A percentile compares a stretch with the other conserved stretches of the same genome.
Conservation (phyloP, 2,113 vertebrate species). For the Sminthopsis crassicaudata region DNA sequence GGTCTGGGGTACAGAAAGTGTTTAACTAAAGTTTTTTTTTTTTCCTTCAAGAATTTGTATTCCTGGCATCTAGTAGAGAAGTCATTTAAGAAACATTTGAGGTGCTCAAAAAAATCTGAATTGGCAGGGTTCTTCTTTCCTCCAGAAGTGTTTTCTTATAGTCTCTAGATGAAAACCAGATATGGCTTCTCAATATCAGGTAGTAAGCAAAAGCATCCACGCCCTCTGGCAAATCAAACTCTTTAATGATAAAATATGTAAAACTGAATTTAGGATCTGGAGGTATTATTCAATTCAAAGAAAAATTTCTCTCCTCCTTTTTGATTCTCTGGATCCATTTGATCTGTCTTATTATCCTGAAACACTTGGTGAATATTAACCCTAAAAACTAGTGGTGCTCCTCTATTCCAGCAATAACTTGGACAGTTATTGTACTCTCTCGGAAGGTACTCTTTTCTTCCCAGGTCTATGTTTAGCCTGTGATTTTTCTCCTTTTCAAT, state of each 20-base stretch:
- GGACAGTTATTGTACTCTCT: not conserved
- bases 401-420: not conserved
- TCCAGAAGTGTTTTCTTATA: not conserved
- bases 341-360: not conserved
- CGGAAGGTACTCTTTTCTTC: not conserved
- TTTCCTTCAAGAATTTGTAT: not conserved
- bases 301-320: constrained; percentile 1
- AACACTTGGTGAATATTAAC: not conserved
- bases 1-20: not conserved
- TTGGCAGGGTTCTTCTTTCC: not conserved
- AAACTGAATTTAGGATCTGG: not conserved
- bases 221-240: not conserved
- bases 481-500: not conserved
- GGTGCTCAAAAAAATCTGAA: not conserved
- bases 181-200: not conserved
- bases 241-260: not conserved
- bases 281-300: not conserved
- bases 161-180: not conserved
- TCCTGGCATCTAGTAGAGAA: not conserved
- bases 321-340: not conserved
- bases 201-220: not conserved
- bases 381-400: not conserved
- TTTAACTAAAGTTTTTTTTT: not conserved
- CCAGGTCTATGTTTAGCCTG: not conserved
- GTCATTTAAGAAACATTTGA: not conserved